phyloP scores from a whole-genome alignment of 2,113 vertebrate genomes.

The Sander vitreus region DNA sequence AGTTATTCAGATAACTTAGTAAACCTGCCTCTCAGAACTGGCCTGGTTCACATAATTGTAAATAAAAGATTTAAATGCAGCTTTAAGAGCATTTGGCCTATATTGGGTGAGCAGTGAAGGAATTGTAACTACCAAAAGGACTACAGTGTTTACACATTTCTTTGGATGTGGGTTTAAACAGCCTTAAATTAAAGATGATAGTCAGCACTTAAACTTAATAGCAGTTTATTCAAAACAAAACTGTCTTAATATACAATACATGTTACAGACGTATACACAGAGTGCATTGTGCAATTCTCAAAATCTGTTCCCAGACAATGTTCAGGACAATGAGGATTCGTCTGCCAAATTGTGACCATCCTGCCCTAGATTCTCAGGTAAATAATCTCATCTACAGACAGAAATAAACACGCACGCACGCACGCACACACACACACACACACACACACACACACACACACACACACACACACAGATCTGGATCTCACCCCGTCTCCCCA shows the following conservation, averaged over 20 bases:
- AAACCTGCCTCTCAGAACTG: background rate
- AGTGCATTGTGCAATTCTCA: background rate
- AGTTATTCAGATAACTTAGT: background rate
- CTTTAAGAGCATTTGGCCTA: background rate
- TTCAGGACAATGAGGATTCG: conserved; percentile 34
- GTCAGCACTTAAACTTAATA: background rate
- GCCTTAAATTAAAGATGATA: background rate
- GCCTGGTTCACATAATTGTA: background rate
- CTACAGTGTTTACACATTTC: background rate
- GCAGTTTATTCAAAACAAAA: background rate
- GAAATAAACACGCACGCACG: background rate
- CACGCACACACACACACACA: background rate
- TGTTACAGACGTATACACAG: background rate
- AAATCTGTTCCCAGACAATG: conserved; percentile 10
- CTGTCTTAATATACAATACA: too few species aligned
- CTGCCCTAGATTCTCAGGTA: conserved; percentile 19
- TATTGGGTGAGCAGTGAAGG: background rate
- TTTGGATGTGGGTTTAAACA: background rate
- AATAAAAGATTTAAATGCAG: background rate
- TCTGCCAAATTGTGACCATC: conserved; percentile 18
- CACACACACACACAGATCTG: conserved; percentile 10
- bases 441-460: background rate
- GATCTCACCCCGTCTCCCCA: conserved; percentile 76
- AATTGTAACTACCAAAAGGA: background rate
- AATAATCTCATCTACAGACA: conserved; percentile 33